Base-by-base conservation (phyloP, 2,888 invertebrate genomes). In the Cryptus armator region DNA sequence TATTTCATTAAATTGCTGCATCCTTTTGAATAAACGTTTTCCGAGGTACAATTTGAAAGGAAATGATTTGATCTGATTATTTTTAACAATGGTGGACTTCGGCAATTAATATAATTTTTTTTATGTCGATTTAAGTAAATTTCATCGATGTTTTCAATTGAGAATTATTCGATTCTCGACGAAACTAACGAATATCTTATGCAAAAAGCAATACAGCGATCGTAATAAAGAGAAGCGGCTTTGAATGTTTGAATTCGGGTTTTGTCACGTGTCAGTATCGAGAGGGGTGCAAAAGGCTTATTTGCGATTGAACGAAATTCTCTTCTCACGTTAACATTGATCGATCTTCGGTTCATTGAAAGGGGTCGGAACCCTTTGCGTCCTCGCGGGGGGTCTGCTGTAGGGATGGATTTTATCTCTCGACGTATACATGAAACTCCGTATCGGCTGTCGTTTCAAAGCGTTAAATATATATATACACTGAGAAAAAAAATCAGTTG, bases 401-500 rank as follows among this genome's bases (percentile, higher is more conserved):
- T 19, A 56, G 56, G 56, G 32, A 64, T 12, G 66, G 71, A 82
- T 83, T 74, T 74, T 78, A 83, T 78, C 68, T 86, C 72, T 66
- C 82, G 62, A 74, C 75, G 81, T 62, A 29, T 81, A 76, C 75
- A 84, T 79, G 85, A 84, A 79, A 84, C 48, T 62, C 29, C 67
- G 56, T 80, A 78, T 81, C 78, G 76, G 37, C 80, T 77, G 85
- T 83, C 86, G 85, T 87, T 83, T 19, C 43, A 12, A 7, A 86
- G 62, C 82, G 51, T 82, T 81, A 64, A 84, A 86, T 82, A 80
- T 83, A 66, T 43, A 43, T 59, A 29, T 24, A 56, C 9, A 53
- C 7, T 24, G 24, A 24, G 24, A 24, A 24, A 24, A 24, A 24
- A 24, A 24, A 24, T 19, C 19, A 19, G 19, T 19, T 19, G 19